Percentiles rank a stretch among this genome's conserved stretches.
Evolutionary conservation across 2,113 vertebrate genomes (phyloP).

Genomic region (Gymnogyps californianus): DNA sequence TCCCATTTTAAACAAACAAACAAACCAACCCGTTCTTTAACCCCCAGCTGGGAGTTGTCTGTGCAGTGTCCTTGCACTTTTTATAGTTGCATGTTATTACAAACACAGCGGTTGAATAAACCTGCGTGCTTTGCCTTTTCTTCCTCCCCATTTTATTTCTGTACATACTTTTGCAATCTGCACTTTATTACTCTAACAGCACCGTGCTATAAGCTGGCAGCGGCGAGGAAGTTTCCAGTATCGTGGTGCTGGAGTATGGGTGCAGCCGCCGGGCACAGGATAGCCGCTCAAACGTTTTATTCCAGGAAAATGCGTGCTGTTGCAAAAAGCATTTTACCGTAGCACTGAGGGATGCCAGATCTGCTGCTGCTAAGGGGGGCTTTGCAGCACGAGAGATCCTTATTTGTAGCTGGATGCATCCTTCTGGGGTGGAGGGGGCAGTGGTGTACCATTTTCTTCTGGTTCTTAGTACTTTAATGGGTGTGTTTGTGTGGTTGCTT

Average conservation of each 20-base stretch:
- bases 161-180: background rate
- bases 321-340: background rate
- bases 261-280: rapidly evolving
- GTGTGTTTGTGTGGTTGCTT: background rate
- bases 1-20: background rate
- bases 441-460: background rate
- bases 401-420: background rate
- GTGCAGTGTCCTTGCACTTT: background rate
- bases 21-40: background rate
- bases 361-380: background rate
- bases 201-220: background rate
- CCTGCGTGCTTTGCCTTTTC: background rate
- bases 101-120: background rate
- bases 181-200: background rate
- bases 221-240: rapidly evolving
- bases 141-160: background rate
- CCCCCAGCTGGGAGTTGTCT: background rate
- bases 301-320: background rate
- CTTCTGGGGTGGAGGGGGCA: background rate
- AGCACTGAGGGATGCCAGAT: background rate
- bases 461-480: background rate
- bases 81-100: background rate
- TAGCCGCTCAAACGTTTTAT: background rate
- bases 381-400: background rate
- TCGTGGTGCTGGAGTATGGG: rapidly evolving